These are phyloP conservation scores for Sebastes trivittatus DNA, from an alignment of 2,797 vertebrate genomes.

Conservation along the genomic window DNA sequence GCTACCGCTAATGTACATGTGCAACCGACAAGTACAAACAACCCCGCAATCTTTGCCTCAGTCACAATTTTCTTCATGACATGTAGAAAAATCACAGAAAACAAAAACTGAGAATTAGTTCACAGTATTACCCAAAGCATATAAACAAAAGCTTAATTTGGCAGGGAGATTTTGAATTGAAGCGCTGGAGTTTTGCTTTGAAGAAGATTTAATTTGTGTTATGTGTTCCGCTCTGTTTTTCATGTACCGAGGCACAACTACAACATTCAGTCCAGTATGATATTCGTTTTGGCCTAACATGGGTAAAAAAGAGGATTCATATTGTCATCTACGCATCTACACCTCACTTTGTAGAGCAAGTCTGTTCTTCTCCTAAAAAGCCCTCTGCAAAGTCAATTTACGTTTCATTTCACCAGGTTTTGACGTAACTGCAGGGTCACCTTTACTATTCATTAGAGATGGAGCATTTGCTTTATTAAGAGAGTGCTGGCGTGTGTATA, in stretches of 20 bases:
- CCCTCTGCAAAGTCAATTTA: neutral
- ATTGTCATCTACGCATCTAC: neutral
- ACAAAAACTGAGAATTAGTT: neutral
- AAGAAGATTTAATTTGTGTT: neutral
- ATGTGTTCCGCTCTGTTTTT: neutral
- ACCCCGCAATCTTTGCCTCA: neutral
- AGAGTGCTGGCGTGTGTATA: constrained; percentile 7
- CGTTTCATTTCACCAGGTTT: neutral
- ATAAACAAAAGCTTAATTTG: neutral
- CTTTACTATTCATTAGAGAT: constrained; percentile 22
- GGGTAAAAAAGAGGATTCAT: neutral
- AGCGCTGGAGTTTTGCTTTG: neutral
- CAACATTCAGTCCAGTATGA: neutral
- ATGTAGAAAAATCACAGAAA: neutral
- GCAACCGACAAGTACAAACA: neutral
- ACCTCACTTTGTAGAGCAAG: neutral
- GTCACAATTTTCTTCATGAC: neutral
- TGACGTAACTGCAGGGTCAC: constrained; percentile 17
- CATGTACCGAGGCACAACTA: neutral
- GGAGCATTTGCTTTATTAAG: constrained; percentile 13
- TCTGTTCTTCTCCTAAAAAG: neutral
- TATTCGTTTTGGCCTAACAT: neutral
- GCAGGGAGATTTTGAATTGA: neutral
- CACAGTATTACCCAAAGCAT: neutral
- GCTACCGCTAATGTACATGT: neutral